phyloP scores from a whole-genome alignment of 2,888 invertebrate genomes.

The Cryptus armator region DNA sequence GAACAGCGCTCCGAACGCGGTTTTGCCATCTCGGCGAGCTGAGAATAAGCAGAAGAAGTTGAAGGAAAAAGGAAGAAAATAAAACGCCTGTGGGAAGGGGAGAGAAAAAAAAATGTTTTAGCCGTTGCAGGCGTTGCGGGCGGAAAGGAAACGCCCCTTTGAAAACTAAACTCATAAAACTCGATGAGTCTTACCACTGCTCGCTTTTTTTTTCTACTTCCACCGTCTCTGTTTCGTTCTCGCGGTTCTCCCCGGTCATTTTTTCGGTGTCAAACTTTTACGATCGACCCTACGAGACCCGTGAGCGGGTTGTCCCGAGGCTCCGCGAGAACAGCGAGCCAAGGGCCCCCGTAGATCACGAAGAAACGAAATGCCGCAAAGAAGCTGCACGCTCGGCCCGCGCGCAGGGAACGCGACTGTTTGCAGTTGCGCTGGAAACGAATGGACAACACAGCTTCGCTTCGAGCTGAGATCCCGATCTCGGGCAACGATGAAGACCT shows the following conservation, averaged over 20 bases:
- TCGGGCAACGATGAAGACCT: constrained; percentile 70
- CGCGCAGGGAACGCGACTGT: constrained; percentile 36
- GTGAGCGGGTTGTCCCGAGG: constrained; percentile 60
- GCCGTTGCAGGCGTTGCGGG: constrained; percentile 68
- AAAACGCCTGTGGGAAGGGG: constrained; percentile 3
- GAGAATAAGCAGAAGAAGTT: constrained; percentile 36
- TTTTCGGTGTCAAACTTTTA: constrained; percentile 76
- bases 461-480: constrained; percentile 67
- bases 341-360: constrained; percentile 64
- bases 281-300: constrained; percentile 71
- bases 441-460: constrained; percentile 26
- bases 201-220: constrained; percentile 57
- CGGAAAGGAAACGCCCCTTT: constrained; percentile 69
- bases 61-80: constrained; percentile 18
- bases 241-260: constrained; percentile 60
- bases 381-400: constrained; percentile 33
- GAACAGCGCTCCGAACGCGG: constrained; percentile 60
- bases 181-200: constrained; percentile 73
- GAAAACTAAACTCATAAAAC: constrained; percentile 76
- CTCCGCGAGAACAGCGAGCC: constrained; percentile 57
- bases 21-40: constrained; percentile 42
- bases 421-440: constrained; percentile 37
- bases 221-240: constrained; percentile 21
- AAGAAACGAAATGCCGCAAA: constrained; percentile 53
- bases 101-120: constrained; percentile 64